These are phyloP conservation scores for Halcyon badia DNA, from an alignment of 2,797 vertebrate genomes.

Conservation along the genomic window DNA sequence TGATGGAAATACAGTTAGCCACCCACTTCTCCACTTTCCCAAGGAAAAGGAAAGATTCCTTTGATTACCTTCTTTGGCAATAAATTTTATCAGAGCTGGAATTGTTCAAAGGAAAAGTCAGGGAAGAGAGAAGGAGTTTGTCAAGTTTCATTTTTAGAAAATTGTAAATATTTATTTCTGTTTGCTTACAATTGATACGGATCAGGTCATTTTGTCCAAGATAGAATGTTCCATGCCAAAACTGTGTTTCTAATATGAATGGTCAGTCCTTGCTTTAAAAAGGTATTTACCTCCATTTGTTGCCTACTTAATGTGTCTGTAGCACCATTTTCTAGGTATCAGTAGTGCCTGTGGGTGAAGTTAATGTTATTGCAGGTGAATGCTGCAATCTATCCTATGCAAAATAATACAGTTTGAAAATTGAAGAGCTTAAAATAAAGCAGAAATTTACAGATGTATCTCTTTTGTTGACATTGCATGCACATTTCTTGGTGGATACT, in stretches of 20 bases:
- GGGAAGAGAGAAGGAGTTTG: background rate
- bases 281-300: background rate
- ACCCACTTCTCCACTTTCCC: background rate
- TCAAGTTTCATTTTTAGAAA: constrained; percentile 7
- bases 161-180: background rate
- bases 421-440: background rate
- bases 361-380: background rate
- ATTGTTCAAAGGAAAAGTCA: background rate
- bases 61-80: background rate
- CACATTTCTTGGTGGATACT: background rate
- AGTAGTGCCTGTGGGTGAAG: background rate
- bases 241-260: background rate
- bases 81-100: background rate
- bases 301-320: background rate
- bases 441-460: background rate
- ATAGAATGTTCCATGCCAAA: background rate
- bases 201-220: background rate
- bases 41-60: background rate
- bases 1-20: background rate
- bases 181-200: background rate
- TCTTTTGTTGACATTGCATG: background rate
- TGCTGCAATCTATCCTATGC: background rate
- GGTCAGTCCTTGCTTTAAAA: background rate
- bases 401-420: background rate
- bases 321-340: background rate